phyloP scores from a whole-genome alignment of 2,113 vertebrate genomes.

The Coregonus clupeaformis region DNA sequence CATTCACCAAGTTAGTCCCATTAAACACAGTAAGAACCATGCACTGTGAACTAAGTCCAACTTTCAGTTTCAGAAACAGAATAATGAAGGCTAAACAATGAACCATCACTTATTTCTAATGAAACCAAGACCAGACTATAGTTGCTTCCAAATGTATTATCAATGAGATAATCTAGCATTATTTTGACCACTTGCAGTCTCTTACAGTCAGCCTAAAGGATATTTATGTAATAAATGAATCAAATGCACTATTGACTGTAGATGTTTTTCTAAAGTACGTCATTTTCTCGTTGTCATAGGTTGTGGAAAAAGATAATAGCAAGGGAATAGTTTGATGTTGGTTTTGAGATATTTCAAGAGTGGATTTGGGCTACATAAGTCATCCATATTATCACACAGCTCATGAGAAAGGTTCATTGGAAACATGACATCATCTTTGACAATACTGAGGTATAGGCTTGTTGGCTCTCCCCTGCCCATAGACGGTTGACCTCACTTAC shows the following conservation, averaged over 20 bases:
- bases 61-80: background rate
- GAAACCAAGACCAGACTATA: background rate
- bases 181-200: background rate
- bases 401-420: too few relatives aligned
- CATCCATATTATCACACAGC: too few relatives aligned
- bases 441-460: conserved; percentile 54
- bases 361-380: too few relatives aligned
- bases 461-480: conserved; percentile 26
- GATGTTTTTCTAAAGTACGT: conserved; percentile 55
- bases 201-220: conserved; percentile 8
- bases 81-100: background rate
- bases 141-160: background rate
- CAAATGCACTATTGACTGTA: conserved; percentile 78
- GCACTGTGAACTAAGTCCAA: background rate
- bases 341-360: too few relatives aligned
- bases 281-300: conserved; percentile 5
- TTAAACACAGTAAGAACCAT: background rate
- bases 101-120: background rate
- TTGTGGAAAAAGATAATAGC: too few relatives aligned
- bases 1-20: background rate
- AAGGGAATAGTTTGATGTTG: too few relatives aligned
- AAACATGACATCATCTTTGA: conserved; percentile 12
- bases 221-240: conserved; percentile 75
- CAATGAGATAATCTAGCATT: background rate
- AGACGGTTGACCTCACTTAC: conserved; percentile 53